Conservation (phyloP, 2,797 vertebrate genomes). For the Pipistrellus kuhlii region DNA sequence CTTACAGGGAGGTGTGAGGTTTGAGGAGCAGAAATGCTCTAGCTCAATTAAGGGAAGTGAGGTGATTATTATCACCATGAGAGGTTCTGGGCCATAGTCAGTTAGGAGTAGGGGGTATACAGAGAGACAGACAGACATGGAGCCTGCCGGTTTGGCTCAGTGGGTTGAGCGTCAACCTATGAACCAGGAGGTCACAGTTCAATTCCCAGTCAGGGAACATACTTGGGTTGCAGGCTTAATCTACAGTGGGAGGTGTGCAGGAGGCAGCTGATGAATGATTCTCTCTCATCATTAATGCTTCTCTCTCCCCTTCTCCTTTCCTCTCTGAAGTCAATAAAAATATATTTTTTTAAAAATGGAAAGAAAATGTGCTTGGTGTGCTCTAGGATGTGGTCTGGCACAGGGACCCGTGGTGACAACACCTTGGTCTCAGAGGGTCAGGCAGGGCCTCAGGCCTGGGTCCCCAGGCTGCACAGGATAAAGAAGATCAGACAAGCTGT, state of each 20-base stretch:
- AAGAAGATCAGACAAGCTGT: neutral
- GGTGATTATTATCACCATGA: neutral
- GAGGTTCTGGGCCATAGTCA: neutral
- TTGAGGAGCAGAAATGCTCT: accelerated
- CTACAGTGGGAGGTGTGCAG: too few relatives aligned
- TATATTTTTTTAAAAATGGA: neutral
- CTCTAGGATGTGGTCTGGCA: neutral
- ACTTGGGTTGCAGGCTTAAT: too few relatives aligned
- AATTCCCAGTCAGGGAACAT: too few relatives aligned
- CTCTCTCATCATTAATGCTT: too few relatives aligned
- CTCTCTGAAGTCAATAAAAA: too few relatives aligned
- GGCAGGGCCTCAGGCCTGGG: neutral
- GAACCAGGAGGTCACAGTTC: too few relatives aligned
- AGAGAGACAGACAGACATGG: neutral
- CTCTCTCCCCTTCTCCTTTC: too few relatives aligned
- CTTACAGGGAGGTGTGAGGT: neutral
- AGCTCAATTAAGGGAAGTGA: neutral
- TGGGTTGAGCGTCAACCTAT: too few relatives aligned
- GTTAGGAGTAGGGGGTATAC: neutral
- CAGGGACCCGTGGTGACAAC: accelerated
- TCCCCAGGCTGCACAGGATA: neutral
- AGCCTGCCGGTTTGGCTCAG: too few relatives aligned
- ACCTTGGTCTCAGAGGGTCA: neutral
- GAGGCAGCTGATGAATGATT: too few relatives aligned
- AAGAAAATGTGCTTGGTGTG: neutral